Percentiles rank a stretch among this genome's conserved stretches.
These are phyloP conservation scores for Hydrotaea diabolus DNA, from an alignment of 2,888 invertebrate genomes.

Conservation along the genomic window DNA sequence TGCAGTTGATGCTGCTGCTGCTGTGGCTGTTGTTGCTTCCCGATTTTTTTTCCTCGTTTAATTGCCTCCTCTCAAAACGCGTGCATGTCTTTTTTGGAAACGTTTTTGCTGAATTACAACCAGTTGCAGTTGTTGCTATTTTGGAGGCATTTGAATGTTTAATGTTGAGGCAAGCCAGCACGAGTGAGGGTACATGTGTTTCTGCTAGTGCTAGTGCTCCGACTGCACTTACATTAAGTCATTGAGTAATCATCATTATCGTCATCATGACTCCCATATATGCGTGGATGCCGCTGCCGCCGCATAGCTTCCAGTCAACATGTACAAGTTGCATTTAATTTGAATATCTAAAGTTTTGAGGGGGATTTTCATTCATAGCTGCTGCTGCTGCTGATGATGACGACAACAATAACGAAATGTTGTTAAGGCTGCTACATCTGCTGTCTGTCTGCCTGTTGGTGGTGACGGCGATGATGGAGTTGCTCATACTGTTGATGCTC, in stretches of 20 bases:
- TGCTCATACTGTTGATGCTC: not conserved
- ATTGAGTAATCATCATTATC: constrained; percentile 59
- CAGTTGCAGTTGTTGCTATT: constrained; percentile 43
- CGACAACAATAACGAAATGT: not conserved
- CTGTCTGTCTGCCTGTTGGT: not conserved
- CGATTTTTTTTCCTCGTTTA: constrained; percentile 29
- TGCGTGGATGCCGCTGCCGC: not conserved
- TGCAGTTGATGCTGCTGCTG: not conserved
- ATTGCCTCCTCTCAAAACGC: constrained; percentile 59
- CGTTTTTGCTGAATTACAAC: constrained; percentile 25
- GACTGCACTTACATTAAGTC: constrained; percentile 59
- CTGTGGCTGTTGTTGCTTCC: not conserved
- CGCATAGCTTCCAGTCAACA: constrained; percentile 56
- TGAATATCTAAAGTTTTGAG: constrained; percentile 48
- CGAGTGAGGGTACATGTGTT: not conserved
- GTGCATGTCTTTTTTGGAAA: constrained; percentile 43
- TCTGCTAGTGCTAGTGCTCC: constrained; percentile 14
- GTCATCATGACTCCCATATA: constrained; percentile 29
- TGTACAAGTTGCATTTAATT: constrained; percentile 57
- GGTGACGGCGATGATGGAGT: not conserved
- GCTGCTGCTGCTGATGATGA: not conserved
- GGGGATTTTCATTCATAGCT: constrained; percentile 35
- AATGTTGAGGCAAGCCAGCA: constrained; percentile 15
- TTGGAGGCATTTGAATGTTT: constrained; percentile 47
- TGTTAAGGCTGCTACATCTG: not conserved